A percentile compares a stretch with the other conserved stretches of the same genome.
These are phyloP conservation scores for Azemiops feae DNA, from an alignment of 2,113 vertebrate genomes.

Conservation along the genomic window DNA sequence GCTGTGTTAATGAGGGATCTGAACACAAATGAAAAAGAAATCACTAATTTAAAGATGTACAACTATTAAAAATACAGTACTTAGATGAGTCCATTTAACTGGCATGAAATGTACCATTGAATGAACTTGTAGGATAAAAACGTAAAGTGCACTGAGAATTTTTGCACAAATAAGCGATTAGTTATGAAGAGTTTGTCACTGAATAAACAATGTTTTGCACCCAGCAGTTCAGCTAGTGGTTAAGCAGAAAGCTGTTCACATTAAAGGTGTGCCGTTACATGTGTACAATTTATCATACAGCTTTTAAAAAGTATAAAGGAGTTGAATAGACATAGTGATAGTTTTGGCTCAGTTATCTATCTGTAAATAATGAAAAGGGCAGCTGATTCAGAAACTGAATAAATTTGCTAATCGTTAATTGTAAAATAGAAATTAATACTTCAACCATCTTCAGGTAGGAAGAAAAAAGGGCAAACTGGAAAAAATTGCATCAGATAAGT, in stretches of 20 bases:
- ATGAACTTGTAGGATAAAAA: not conserved
- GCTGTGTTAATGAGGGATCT: not conserved
- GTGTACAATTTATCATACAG: too few species aligned
- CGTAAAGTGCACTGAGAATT: not conserved
- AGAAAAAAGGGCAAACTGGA: not conserved
- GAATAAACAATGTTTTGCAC: not conserved
- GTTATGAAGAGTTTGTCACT: not conserved
- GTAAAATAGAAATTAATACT: not conserved
- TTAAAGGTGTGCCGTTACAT: not conserved
- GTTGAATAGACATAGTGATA: not conserved
- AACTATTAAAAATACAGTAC: not conserved
- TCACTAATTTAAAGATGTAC: not conserved
- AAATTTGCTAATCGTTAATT: conserved; percentile 7
- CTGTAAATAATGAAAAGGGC: conserved; percentile 13
- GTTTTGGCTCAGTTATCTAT: not conserved
- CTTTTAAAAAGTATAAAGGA: not conserved
- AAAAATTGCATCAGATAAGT: not conserved
- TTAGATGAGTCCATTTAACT: not conserved
- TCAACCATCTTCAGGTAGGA: not conserved
- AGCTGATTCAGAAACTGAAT: conserved; percentile 4
- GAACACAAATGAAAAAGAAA: not conserved
- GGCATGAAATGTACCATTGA: not conserved
- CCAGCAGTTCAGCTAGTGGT: not conserved
- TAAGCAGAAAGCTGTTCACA: not conserved
- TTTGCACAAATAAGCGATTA: not conserved